Base-by-base conservation (phyloP, 1,140 invertebrate genomes). In the Drosophila azteca region DNA sequence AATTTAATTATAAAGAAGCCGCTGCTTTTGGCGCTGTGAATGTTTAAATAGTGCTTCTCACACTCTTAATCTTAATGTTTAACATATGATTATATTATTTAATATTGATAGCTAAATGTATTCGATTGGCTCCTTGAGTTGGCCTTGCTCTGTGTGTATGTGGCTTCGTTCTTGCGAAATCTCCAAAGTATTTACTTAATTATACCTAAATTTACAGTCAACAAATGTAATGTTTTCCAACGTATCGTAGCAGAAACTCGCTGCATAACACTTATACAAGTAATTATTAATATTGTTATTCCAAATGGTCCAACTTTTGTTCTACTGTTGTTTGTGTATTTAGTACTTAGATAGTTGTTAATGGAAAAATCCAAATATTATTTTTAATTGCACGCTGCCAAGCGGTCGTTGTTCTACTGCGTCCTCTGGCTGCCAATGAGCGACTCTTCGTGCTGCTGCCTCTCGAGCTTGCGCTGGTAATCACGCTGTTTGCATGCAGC, bases 401-500 rank as follows among this genome's bases (percentile, higher is more conserved):
- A 5, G 11, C 35, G 49, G n/a, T 43, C 20, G 24, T 13, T 31
- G 26, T 6, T 52, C 45, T 69, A 67, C 20, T 71, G 61, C 58
- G 22, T 52, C 65, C 69, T 69, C 29, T 66, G 73, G 46, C 76
- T 79, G 13, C 71, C 90, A 43, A 91, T 91, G 49, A 91, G 77
- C 35, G 90, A 83, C 71, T 91, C 90, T 58, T 91, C 90, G 31
- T 91, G 90, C 52, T 91, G 83, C 70, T 87, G 90, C 55, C 77
- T 90, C 35, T 91, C 88, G 17, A 91, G 49, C 64, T 83, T 91
- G 6, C 85, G 81, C 54, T 90, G 84, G 58, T 81, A 73, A 50
- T 91, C 90, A 48, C 90, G 90, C 45, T 91, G 82, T 50, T 91
- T 91, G 68, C 81, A 90, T 50, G 70, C 31, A 26, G 83, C 81